Conservation (phyloP, 2,113 vertebrate genomes). For the Lucifuga dentata region DNA sequence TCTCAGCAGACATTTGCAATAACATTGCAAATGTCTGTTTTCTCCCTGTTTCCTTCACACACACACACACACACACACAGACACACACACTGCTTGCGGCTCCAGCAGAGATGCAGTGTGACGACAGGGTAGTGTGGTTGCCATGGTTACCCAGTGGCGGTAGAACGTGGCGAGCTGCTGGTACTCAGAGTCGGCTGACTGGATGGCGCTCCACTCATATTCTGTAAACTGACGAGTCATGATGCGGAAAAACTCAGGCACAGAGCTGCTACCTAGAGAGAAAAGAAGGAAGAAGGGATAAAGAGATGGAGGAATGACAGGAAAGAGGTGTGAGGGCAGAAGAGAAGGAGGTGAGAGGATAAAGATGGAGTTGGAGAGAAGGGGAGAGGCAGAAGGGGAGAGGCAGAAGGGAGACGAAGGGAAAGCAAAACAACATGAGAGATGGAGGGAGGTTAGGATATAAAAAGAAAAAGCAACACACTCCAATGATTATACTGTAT, state of each 20-base stretch:
- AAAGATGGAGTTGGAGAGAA: background rate
- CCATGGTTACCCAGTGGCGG: constrained; percentile 93
- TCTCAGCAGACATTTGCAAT: constrained; percentile 5
- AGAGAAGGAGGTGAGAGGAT: background rate
- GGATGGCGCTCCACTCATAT: constrained; percentile 91
- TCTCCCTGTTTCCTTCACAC: too few relatives aligned
- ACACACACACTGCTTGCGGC: constrained; percentile 4
- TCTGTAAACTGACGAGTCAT: constrained; percentile 97
- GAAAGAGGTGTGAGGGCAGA: background rate
- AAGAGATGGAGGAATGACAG: background rate
- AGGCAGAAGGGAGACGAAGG: background rate
- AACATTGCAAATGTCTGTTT: background rate
- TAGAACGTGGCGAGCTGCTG: constrained; percentile 92
- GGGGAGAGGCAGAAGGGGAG: background rate
- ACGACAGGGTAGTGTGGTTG: constrained; percentile 58
- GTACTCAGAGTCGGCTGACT: constrained; percentile 86
- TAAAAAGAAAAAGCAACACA: too few relatives aligned
- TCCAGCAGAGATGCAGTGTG: constrained; percentile 37
- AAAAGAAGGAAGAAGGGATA: background rate
- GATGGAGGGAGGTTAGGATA: background rate
- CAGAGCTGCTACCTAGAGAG: constrained; percentile 88
- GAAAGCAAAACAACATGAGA: background rate
- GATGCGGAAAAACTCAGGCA: constrained; percentile 93
- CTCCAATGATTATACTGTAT: too few relatives aligned
- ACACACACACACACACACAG: background rate